These are phyloP conservation scores for Acipenser ruthenus DNA, from an alignment of 2,797 vertebrate species.

Conservation along the genomic window DNA sequence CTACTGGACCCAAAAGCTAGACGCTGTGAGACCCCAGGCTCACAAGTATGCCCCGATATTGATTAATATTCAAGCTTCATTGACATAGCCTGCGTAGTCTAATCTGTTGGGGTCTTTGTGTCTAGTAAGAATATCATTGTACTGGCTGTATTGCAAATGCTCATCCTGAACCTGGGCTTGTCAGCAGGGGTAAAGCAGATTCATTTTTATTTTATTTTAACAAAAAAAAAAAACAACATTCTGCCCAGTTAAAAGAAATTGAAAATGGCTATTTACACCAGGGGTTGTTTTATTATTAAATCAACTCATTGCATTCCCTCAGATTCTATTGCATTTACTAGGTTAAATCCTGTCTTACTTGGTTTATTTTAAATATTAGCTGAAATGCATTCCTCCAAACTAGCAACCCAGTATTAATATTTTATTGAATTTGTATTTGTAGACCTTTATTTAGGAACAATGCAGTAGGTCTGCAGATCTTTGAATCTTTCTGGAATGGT, in stretches of 20 bases:
- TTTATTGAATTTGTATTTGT: conserved; percentile 94
- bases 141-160: conserved; percentile 19
- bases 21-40: conserved; percentile 45
- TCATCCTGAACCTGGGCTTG: conserved; percentile 38
- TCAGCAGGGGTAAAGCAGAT: conserved; percentile 53
- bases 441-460: conserved; percentile 94
- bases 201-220: conserved; percentile 69
- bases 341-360: conserved; percentile 74
- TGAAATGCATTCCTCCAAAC: conserved; percentile 53
- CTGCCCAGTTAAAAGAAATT: conserved; percentile 74
- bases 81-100: conserved; percentile 10
- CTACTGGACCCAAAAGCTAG: conserved; percentile 70
- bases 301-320: conserved; percentile 66
- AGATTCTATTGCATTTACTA: conserved; percentile 72
- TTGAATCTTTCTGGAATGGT: conserved; percentile 98
- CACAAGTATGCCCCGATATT: conserved; percentile 14
- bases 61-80: conserved; percentile 29
- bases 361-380: conserved; percentile 73
- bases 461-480: conserved; percentile 96
- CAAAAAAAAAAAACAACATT: conserved; percentile 74
- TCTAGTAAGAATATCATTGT: background rate
- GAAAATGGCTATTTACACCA: conserved; percentile 78
- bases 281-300: conserved; percentile 77
- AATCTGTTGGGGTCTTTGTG: background rate
- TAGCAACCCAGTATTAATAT: conserved; percentile 77